Percentiles rank a stretch among this genome's conserved stretches.
phyloP scores from a whole-genome alignment of 2,888 invertebrate species.

The Aradus depressus region DNA sequence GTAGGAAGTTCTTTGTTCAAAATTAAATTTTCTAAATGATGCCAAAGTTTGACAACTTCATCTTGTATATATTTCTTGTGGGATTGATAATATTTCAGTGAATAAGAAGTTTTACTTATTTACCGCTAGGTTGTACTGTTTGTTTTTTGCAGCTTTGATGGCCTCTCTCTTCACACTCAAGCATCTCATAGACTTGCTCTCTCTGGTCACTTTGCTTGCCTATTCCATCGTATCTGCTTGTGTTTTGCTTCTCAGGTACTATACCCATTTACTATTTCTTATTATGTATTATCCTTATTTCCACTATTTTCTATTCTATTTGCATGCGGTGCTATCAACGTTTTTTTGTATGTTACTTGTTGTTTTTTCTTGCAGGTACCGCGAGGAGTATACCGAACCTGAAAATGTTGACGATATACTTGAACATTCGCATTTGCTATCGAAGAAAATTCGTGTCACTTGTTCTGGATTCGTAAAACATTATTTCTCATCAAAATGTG shows the following conservation, averaged over 20 bases:
- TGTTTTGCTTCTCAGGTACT: slow-evolving; percentile 66
- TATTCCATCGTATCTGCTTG: slow-evolving; percentile 85
- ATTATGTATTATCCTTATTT: too few relatives aligned
- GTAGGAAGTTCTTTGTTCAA: too few relatives aligned
- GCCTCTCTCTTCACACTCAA: slow-evolving; percentile 73
- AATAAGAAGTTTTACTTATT: neutral
- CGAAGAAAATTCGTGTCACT: slow-evolving; percentile 15
- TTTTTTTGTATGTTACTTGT: neutral
- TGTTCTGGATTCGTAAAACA: slow-evolving; percentile 22
- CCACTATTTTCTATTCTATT: too few relatives aligned
- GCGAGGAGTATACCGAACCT: slow-evolving; percentile 20
- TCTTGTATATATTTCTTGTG: neutral
- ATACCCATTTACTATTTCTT: neutral
- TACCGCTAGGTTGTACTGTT: neutral
- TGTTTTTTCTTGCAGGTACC: slow-evolving; percentile 24
- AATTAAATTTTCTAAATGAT: too few relatives aligned
- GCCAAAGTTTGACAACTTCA: neutral
- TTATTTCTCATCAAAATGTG: slow-evolving; percentile 20
- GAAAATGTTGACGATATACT: slow-evolving; percentile 17
- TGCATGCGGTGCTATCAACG: too few relatives aligned
- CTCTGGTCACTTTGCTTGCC: slow-evolving; percentile 74
- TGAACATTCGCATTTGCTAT: slow-evolving; percentile 23
- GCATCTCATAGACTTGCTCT: slow-evolving; percentile 81
- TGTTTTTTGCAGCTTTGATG: slow-evolving; percentile 49
- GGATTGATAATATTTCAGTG: too few relatives aligned